Conservation (phyloP, 2,888 invertebrate species). For the Pachymerium ferrugineum region DNA sequence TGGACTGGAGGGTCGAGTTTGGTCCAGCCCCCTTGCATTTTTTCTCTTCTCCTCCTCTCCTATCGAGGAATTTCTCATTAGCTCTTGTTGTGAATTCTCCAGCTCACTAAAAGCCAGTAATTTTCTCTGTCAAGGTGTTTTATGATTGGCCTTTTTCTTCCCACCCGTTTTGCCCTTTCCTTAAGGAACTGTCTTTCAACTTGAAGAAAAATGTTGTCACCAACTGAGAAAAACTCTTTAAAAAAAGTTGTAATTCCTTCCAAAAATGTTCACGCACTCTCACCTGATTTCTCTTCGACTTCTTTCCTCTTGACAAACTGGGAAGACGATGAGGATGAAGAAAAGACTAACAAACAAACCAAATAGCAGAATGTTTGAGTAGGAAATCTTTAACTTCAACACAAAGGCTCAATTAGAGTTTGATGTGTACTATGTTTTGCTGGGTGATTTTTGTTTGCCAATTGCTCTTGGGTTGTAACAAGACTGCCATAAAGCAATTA, state of each 20-base stretch:
- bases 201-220: neutral
- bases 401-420: conserved; percentile 10
- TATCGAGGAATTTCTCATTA: conserved; percentile 8
- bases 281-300: neutral
- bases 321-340: neutral
- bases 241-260: neutral
- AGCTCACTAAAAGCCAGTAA: conserved; percentile 10
- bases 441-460: neutral
- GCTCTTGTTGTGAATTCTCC: conserved; percentile 18
- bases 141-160: neutral
- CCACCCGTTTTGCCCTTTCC: neutral
- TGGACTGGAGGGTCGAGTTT: neutral
- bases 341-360: neutral
- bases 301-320: neutral
- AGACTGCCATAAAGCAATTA: conserved; percentile 14
- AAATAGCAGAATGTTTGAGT: neutral
- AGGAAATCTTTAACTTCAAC: neutral
- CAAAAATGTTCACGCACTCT: neutral
- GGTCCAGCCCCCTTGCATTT: conserved; percentile 13
- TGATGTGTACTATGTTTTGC: neutral
- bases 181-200: neutral
- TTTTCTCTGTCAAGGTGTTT: conserved; percentile 21
- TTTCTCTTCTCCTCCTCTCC: neutral
- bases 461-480: neutral
- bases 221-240: neutral